Evolutionary conservation across 2,113 vertebrate genomes (phyloP).

Genomic region (Microtus pennsylvanicus): DNA sequence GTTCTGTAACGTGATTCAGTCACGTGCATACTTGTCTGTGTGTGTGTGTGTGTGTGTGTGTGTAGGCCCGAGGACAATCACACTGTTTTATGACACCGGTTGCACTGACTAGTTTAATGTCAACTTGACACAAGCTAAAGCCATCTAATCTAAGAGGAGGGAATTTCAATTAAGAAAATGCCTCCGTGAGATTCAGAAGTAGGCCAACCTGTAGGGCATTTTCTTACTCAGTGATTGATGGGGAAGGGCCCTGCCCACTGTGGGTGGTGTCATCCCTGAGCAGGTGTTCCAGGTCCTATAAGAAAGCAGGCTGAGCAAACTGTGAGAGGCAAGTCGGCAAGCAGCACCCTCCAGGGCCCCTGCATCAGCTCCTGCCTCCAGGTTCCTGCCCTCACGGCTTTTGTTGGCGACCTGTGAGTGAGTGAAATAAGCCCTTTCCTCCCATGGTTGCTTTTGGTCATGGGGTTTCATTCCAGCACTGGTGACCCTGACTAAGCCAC

Average conservation of each 20-base stretch:
- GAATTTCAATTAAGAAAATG: background rate
- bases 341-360: background rate
- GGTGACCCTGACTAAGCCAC: background rate
- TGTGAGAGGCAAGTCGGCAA: background rate
- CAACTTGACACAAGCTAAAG: background rate
- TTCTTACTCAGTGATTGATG: background rate
- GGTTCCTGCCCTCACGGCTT: background rate
- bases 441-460: background rate
- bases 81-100: background rate
- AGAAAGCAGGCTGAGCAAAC: background rate
- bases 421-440: no score
- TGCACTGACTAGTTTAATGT: background rate
- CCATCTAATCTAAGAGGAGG: background rate
- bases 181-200: background rate
- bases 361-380: background rate
- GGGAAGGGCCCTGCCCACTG: background rate
- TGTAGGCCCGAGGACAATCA: background rate
- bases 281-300: background rate
- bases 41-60: no score
- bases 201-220: background rate
- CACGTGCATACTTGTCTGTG: background rate
- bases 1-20: background rate
- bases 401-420: no score
- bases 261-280: background rate
- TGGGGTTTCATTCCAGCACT: background rate